Base-by-base conservation (phyloP, 2,888 invertebrate species). In the Nasonovia ribisnigri region DNA sequence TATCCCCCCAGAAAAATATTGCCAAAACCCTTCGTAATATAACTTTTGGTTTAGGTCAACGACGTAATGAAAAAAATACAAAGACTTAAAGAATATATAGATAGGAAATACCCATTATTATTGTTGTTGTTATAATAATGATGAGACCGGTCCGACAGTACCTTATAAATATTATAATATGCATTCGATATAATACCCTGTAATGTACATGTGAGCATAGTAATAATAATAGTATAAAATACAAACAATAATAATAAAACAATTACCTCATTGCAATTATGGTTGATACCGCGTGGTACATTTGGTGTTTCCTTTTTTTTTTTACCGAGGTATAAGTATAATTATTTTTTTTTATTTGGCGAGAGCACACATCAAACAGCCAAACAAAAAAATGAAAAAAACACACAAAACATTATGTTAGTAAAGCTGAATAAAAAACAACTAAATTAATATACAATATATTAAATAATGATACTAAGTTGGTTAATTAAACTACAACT, bases 211-310 rank as follows among this genome's bases (percentile, higher is more conserved):
- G 87, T 54, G 88, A 84, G 54, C n/a, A 60, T 46, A 84, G 42
- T 51, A 84, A 91, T 51, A 84, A 92, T 88, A 91, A 87, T 77
- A 86, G 93, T 26, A 88, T 92, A 94, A 89, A 88, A 92, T 93
- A 94, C 60, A 94, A 84, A 91, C 91, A 90, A 84, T 67, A 95
- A 92, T 92, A 93, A 94, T 94, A 95, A 92, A 94, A 95, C 95
- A 95, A 88, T 97, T 98, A 98, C 98, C 98, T 98, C 98, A 98
- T 97, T 96, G 98, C 98, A 97, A 98, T 98, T 96, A 98, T 98
- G 96, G 98, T 98, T 95, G 98, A 98, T 96, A 98, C 98, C 96
- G 98, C 98, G 97, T 98, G 98, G 97, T 98, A 98, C 98, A 98
- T 98, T 97, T 98, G 98, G 97, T 98, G 98, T 97, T 97, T 97